Base-by-base conservation (phyloP, 2,888 invertebrate genomes). In the Tyria jacobaeae region DNA sequence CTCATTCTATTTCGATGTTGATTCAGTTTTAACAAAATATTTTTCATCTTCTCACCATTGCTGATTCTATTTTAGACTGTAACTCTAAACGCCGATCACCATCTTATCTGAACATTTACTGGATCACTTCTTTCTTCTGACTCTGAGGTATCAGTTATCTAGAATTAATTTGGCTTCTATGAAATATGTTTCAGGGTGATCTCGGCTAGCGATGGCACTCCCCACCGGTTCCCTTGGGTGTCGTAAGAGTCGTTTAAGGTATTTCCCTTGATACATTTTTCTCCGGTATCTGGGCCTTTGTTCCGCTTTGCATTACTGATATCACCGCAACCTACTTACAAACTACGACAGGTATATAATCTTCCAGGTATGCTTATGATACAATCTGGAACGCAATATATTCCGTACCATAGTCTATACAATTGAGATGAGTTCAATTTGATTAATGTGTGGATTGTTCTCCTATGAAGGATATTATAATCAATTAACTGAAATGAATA, bases 211-310 rank as follows among this genome's bases (percentile, higher is more conserved):
- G 63, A 63, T 63, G 63, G 50, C 63, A 53, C 63, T 48, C n/a
- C 58, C 58, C 44, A 55, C 63, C 55, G 41, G 63, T 59, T 55
- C 63, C 35, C 63, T 63, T 47, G 63, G 54, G 50, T 63, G 63
- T 63, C 63, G 63, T 63, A 63, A 63, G 63, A 55, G 63, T 39
- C 58, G 63, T 49, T 31, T 63, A 58, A 63, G 63, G 63, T 63
- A 63, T 63, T 55, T 50, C 50, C 34, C 44, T 24, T 52, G 34
- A 17, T 27, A 17, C 44, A 47, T 25, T 52, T 59, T 59, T 59
- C 41, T 49, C 9, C 49, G 39, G 35, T 35, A 31, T 39, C 14
- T 41, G 24, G 24, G 25, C 41, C 51, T 24, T 25, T 49, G 14
- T 48, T 25, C 24, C 25, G n/a, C 35, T 10, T 35, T 35, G 34